Evolutionary conservation across 2,888 invertebrate genomes (phyloP), one percentile per base, ranked within the genome.

Genomic region (Dryomyza anilis): DNA sequence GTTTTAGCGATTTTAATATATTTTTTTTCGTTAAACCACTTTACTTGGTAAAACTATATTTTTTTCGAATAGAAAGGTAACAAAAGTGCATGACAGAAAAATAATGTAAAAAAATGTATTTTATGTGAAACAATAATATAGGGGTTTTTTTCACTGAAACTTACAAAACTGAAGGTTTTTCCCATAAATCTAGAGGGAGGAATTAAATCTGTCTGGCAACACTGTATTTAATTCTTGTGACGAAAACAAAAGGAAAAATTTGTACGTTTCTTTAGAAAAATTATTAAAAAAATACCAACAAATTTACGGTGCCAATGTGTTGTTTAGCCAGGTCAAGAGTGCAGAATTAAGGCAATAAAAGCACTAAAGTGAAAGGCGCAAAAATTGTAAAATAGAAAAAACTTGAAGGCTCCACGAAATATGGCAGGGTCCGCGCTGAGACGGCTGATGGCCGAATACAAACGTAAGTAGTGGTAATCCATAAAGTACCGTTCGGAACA

Each of bases 341-440:
- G 21, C 56, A 27, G 1, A 50, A 14, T 27, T n/a, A 29, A n/a
- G 27, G 8, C 23, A 52, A 52, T 16, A n/a, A 8, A n/a, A n/a
- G n/a, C n/a, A n/a, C 7, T 14, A 14, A 39, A 4, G 3, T 39
- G 8, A 39, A 39, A 12, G 12, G 7, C 39, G 39, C n/a, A 4
- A 14, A 39, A 14, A 39, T 12, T 2, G 3, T 6, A 39, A 39
- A 39, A 39, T 7, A 14, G 3, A 39, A 5, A 39, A 14, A 39
- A 39, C 39, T n/a, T 39, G 39, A 12, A 39, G 25, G 23, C 14
- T 43, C 19, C 29, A 36, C 12, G 60, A 67, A 45, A 61, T n/a
- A 94, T 94, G 94, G 94, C 93, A 76, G 94, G 94, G 46, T 93
- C 93, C 67, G 93, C 93, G 50, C 83, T 94, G 67, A 86, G 94